phyloP scores from a whole-genome alignment of 2,797 vertebrate genomes.

The Acanthornis magna region DNA sequence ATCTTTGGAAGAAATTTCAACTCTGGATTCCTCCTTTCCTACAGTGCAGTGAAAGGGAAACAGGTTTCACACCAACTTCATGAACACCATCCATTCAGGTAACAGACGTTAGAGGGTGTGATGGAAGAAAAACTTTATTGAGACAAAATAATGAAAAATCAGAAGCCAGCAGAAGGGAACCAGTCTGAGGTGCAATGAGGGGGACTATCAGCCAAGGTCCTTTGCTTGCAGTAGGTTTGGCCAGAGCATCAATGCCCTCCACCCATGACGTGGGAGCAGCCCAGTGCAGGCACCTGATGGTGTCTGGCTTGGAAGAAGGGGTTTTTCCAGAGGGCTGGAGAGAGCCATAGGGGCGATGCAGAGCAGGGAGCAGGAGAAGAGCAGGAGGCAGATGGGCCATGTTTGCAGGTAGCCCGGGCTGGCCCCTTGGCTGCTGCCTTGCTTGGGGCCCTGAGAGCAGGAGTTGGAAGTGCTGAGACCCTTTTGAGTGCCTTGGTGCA shows the following conservation, averaged over 20 bases:
- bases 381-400: neutral
- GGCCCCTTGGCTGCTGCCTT: neutral
- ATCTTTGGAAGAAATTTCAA: neutral
- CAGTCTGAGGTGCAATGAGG: too few relatives aligned
- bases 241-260: neutral
- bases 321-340: neutral
- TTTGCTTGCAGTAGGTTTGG: neutral
- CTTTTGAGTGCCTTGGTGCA: rapidly evolving
- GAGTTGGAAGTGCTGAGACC: rapidly evolving
- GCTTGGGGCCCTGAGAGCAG: neutral
- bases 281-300: too few relatives aligned
- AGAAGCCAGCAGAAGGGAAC: neutral
- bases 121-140: neutral
- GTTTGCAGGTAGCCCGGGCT: rapidly evolving
- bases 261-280: too few relatives aligned
- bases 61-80: neutral
- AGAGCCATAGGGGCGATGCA: neutral
- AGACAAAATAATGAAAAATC: too few relatives aligned
- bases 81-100: neutral
- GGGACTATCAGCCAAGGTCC: rapidly evolving
- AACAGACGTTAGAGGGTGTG: neutral
- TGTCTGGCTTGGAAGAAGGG: neutral
- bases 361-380: neutral
- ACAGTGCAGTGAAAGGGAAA: neutral
- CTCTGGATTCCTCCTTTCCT: neutral